phyloP scores from a whole-genome alignment of 2,888 invertebrate species.

The Mantis religiosa region DNA sequence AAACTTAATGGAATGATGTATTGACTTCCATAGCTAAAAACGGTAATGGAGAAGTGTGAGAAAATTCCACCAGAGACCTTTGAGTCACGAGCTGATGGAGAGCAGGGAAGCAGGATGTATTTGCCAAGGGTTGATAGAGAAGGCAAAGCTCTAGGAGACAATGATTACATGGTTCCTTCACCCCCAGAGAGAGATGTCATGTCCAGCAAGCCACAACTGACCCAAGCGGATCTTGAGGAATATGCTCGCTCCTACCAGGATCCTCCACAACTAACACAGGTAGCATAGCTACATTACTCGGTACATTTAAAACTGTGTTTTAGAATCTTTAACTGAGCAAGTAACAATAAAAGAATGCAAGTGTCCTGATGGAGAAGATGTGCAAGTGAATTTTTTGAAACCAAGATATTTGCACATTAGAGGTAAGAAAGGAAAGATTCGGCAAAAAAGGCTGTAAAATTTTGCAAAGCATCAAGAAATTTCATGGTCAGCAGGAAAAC shows the following conservation, averaged over 20 bases:
- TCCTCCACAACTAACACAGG: conserved; percentile 40
- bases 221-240: conserved; percentile 66
- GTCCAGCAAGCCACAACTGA: conserved; percentile 41
- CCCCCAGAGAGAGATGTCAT: conserved; percentile 61
- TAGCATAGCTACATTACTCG: not conserved
- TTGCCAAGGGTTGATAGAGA: conserved; percentile 60
- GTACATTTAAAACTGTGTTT: too few relatives aligned
- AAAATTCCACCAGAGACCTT: conserved; percentile 56
- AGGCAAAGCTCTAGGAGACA: conserved; percentile 57
- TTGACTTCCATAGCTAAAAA: conserved; percentile 55
- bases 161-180: conserved; percentile 64
- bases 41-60: conserved; percentile 66
- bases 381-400: too few relatives aligned
- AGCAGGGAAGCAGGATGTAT: conserved; percentile 45
- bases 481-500: too few relatives aligned
- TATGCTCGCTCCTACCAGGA: conserved; percentile 61
- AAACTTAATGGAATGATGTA: conserved; percentile 21
- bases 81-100: conserved; percentile 46
- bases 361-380: too few relatives aligned
- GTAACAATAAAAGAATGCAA: too few relatives aligned
- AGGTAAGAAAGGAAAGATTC: too few relatives aligned
- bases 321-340: too few relatives aligned
- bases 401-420: too few relatives aligned
- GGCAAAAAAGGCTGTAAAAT: too few relatives aligned
- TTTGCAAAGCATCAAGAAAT: too few relatives aligned